Conservation (phyloP, 2,113 vertebrate species). For the Archocentrus centrarchus region DNA sequence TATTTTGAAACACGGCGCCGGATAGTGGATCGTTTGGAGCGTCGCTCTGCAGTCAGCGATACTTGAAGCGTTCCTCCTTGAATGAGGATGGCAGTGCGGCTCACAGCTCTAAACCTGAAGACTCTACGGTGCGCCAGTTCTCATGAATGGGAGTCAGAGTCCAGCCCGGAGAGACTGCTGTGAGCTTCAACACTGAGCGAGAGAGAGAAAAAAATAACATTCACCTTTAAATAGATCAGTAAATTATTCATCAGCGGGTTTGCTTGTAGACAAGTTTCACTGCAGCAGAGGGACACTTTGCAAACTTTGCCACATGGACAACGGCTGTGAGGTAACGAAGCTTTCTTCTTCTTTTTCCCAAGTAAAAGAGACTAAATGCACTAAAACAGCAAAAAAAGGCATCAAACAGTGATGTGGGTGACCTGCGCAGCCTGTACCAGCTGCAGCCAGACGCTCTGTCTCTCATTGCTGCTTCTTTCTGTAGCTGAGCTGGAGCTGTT, state of each 20-base stretch:
- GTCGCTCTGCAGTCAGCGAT: not conserved
- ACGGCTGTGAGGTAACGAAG: conserved; percentile 50
- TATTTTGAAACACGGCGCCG: conserved; percentile 8
- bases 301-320: conserved; percentile 49
- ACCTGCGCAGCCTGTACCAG: not conserved
- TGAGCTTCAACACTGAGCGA: not conserved
- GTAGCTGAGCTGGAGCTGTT: fast-evolving
- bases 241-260: not conserved
- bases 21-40: fast-evolving
- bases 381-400: too few relatives aligned
- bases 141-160: conserved; percentile 60
- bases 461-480: not conserved
- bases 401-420: too few relatives aligned
- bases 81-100: conserved; percentile 47
- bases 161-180: not conserved
- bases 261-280: not conserved
- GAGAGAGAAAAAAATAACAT: not conserved
- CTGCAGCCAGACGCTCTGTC: not conserved
- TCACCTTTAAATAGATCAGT: not conserved
- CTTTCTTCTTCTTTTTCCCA: not conserved
- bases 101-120: not conserved
- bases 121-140: not conserved
- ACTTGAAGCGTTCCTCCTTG: conserved; percentile 10
- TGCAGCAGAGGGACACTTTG: not conserved
- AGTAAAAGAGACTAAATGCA: fast-evolving